These are phyloP conservation scores for Drosophila tsacasi DNA, from an alignment of 1,140 invertebrate species.

Conservation along the genomic window DNA sequence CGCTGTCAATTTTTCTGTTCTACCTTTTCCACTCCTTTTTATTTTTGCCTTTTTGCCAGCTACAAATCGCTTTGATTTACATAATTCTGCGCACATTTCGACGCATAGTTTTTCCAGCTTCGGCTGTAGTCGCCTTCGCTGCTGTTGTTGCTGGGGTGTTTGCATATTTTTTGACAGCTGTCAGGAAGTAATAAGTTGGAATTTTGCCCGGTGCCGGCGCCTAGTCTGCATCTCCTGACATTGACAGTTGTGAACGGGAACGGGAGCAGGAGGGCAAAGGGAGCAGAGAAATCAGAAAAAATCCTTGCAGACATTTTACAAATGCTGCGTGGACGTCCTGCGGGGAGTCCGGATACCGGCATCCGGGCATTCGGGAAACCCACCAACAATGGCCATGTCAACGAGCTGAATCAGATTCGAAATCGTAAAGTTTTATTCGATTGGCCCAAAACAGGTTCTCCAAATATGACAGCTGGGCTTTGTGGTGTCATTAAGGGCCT, in stretches of 20 bases:
- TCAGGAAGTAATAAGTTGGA: conserved; percentile 84
- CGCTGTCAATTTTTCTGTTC: conserved; percentile 71
- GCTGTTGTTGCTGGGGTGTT: conserved; percentile 57
- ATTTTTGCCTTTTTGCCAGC: conserved; percentile 22
- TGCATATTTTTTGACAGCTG: conserved; percentile 84
- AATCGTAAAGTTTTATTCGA: conserved; percentile 44
- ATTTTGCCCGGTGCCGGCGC: conserved; percentile 58
- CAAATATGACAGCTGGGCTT: conserved; percentile 70
- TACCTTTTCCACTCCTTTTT: conserved; percentile 57
- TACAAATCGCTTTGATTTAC: conserved; percentile 83
- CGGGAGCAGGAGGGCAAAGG: neutral
- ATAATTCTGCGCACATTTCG: conserved; percentile 81
- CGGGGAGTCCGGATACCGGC: conserved; percentile 13
- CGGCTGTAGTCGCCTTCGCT: conserved; percentile 5
- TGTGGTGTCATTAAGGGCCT: conserved; percentile 64
- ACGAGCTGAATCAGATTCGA: conserved; percentile 25
- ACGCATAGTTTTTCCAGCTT: conserved; percentile 68
- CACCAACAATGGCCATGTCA: conserved; percentile 5
- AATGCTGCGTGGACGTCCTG: conserved; percentile 43
- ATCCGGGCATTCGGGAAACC: neutral
- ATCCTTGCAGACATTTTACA: conserved; percentile 68
- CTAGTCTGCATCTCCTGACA: conserved; percentile 66
- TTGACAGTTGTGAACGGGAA: conserved; percentile 64
- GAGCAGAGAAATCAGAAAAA: conserved; percentile 40
- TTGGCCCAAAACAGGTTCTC: conserved; percentile 28